Percentiles rank a stretch among this genome's conserved stretches.
Conservation (phyloP, 1,140 invertebrate species). For the Ericerus pela region DNA sequence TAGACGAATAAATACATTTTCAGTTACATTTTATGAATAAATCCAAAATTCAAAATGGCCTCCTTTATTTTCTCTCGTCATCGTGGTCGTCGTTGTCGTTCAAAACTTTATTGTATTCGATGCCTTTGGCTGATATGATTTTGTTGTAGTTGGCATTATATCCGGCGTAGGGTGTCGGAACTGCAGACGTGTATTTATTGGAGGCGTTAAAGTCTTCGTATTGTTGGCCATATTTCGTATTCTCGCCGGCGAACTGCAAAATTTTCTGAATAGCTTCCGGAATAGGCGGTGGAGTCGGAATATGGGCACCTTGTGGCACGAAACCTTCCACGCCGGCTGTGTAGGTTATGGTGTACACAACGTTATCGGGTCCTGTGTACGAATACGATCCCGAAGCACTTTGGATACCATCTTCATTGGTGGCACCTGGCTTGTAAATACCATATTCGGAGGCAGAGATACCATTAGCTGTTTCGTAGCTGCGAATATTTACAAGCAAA, state of each 20-base stretch:
- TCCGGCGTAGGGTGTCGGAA: not conserved
- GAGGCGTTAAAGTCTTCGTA: not conserved
- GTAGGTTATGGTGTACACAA: constrained; percentile 49
- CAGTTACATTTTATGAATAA: too few species aligned
- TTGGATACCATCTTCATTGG: constrained; percentile 40
- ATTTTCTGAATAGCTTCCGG: constrained; percentile 44
- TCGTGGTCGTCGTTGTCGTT: too few species aligned
- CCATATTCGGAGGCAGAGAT: constrained; percentile 49
- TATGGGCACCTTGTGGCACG: constrained; percentile 40
- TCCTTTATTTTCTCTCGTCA: too few species aligned
- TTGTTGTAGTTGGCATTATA: constrained; percentile 1
- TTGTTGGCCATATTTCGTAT: constrained; percentile 3
- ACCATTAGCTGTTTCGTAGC: constrained; percentile 50
- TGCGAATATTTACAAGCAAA: constrained; percentile 25
- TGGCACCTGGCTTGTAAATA: constrained; percentile 41
- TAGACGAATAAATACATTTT: too few species aligned
- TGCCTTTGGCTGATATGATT: too few species aligned
- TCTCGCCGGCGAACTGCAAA: not conserved
- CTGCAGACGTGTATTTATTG: not conserved
- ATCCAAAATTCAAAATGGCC: too few species aligned
- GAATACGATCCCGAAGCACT: constrained; percentile 39
- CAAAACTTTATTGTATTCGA: too few species aligned
- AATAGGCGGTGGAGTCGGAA: constrained; percentile 50
- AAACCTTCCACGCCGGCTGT: constrained; percentile 57
- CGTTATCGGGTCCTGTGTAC: constrained; percentile 58